phyloP scores from a whole-genome alignment of 2,888 invertebrate genomes.

The Pheosia tremula region DNA sequence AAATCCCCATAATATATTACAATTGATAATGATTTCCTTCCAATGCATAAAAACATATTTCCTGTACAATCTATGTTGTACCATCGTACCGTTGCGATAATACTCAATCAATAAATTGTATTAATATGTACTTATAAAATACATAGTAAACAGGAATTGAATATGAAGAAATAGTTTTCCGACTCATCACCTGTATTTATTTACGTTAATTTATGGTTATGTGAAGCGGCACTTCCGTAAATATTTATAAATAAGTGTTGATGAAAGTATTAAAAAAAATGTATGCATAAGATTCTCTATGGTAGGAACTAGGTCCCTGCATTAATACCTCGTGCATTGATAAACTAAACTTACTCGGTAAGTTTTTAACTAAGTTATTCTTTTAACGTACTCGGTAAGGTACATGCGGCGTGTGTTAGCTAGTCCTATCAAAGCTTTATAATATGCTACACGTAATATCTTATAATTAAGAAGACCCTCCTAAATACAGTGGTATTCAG shows the following conservation, averaged over 20 bases:
- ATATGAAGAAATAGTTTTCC: neutral
- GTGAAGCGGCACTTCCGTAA: neutral
- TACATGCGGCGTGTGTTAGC: too few species aligned
- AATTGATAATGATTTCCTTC: slow-evolving; percentile 7
- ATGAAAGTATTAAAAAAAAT: neutral
- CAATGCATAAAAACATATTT: slow-evolving; percentile 4
- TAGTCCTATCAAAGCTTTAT: too few species aligned
- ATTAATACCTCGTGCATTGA: too few species aligned
- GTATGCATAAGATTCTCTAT: too few species aligned
- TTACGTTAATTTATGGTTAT: neutral
- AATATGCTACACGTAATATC: too few species aligned
- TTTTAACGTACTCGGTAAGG: too few species aligned
- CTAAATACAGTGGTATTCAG: too few species aligned
- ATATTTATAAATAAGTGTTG: neutral
- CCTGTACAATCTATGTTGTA: slow-evolving; percentile 1
- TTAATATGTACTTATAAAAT: neutral
- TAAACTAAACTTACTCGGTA: too few species aligned
- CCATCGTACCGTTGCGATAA: neutral
- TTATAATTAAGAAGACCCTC: too few species aligned
- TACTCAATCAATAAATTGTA: neutral
- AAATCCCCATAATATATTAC: slow-evolving; percentile 3
- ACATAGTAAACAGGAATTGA: slow-evolving; percentile 6
- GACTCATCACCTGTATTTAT: neutral
- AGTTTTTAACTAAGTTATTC: too few species aligned
- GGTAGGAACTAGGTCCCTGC: too few species aligned